Evolutionary conservation across 2,113 vertebrate genomes (phyloP), one percentile per base, ranked within the genome.

Genomic region (Bos javanicus): DNA sequence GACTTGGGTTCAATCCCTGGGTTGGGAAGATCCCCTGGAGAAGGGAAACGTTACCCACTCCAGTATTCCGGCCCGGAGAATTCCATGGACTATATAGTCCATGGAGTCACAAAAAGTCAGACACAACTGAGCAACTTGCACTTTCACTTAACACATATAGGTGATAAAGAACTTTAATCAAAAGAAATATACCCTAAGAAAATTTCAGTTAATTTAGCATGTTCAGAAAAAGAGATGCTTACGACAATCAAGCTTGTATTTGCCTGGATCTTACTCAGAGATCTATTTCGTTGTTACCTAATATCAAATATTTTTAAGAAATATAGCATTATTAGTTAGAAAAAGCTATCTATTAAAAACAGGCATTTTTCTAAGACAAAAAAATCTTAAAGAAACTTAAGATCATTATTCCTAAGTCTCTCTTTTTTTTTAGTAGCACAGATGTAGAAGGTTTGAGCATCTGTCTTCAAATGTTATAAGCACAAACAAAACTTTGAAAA

Each of bases 401-500:
- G 57, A 95, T 92, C 62, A 60, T 85, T 71, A 39, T 71, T 88
- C 39, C 83, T 62, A 88, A 93, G 84, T 59, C 23, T 76, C n/a
- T 78, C 8, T 83, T 39, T 87, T 84, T 80, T 93, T 67, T 91
- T 36, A 89, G n/a, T 36, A 89, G 23, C 39, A 59, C 17, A 64
- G n/a, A 62, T 92, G 46, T 59, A 80, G 95, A 71, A 74, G 36
- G 13, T 74, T 57, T 52, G n/a, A 94, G 33, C 91, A 93, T 74
- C 46, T 86, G 26, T 23, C 83, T 91, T 81, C 59, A 88, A 46
- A 59, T 11, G 25, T 91, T 89, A 60, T 71, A 78, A 92, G 39
- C 59, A 90, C 36, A 96, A 92, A 89, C 50, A 94, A 64, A 96
- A 85, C 28, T 91, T 84, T 62, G 3, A 87, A 97, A 89, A 89